Evolutionary conservation across 2,888 invertebrate species (phyloP).

Genomic region (Tinea semifulvella): DNA sequence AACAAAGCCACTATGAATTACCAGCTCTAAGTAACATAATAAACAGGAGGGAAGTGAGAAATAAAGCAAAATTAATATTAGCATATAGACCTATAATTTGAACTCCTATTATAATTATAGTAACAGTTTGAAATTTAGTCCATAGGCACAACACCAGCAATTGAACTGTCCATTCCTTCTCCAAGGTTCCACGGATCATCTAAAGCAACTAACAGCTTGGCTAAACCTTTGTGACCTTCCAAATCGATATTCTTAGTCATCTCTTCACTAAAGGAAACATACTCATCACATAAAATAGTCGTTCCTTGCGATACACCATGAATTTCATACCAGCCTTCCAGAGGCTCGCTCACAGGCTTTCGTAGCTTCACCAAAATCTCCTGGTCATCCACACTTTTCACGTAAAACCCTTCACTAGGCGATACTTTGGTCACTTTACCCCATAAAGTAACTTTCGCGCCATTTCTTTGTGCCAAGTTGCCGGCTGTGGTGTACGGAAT

Average conservation of each 20-base stretch:
- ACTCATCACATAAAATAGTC: constrained; percentile 52
- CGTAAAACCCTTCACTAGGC: constrained; percentile 50
- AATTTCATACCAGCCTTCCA: constrained; percentile 61
- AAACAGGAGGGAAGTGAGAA: constrained; percentile 1
- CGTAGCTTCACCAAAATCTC: constrained; percentile 49
- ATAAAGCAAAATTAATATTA: background rate
- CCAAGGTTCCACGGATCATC: constrained; percentile 62
- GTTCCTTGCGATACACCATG: constrained; percentile 55
- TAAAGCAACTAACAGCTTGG: constrained; percentile 43
- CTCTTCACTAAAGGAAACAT: constrained; percentile 44
- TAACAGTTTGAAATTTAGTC: constrained; percentile 27
- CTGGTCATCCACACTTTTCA: constrained; percentile 56
- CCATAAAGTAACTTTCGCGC: constrained; percentile 56
- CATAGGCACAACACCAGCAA: constrained; percentile 43
- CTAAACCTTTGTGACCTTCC: constrained; percentile 51
- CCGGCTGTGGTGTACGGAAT: constrained; percentile 57
- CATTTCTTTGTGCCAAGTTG: constrained; percentile 49
- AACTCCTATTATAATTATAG: background rate
- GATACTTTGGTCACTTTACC: constrained; percentile 56
- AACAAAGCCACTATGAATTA: too few species aligned
- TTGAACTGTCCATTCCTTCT: constrained; percentile 29
- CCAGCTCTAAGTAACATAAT: too few species aligned
- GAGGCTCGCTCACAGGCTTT: constrained; percentile 43
- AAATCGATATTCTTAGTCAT: constrained; percentile 48
- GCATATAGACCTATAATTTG: background rate